Evolutionary conservation across 2,888 invertebrate genomes (phyloP), one percentile per base, ranked within the genome.

Genomic region (Digitonthophagus gazella): DNA sequence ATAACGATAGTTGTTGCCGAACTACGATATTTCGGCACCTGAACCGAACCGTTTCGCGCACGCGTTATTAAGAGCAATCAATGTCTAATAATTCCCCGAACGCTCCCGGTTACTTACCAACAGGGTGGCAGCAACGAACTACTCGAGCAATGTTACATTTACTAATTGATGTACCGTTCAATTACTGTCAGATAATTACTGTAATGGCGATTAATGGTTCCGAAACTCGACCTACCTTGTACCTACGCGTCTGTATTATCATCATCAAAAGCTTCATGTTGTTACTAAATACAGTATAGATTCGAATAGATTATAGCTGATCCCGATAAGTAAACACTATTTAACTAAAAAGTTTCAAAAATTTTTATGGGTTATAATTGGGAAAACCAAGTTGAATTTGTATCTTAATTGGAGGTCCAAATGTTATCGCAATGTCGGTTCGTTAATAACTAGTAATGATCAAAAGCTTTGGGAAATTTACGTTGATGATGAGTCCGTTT

Each of bases 141-240:
- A n/a, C n/a, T n/a, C n/a, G 15, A 54, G 54, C 68, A 58, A 19
- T 44, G 68, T 69, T 69, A 69, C 68, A 69, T 66, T 58, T 65
- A 69, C 68, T 69, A 69, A 69, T 69, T 69, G 68, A 69, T 69
- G 68, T 69, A 69, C 65, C 68, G 65, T 69, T 69, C 68, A 69
- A 69, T 69, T 69, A 69, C 68, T 65, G 66, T 65, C 61, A 65
- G 61, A 69, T 69, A 69, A 69, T 69, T 69, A 69, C 68, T 69
- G 55, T 65, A 69, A 69, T 68, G 68, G 65, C 68, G 68, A 69
- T 66, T 69, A 66, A 69, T 69, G 68, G 66, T 66, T 61, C n/a
- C 19, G 61, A 61, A 61, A 61, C 61, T 61, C 28, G 28, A 44
- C 28, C 28, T 6, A 44, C 28, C 6, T 6, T 44, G 28, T 44